phyloP scores from a whole-genome alignment of 2,113 vertebrate species.

The Chionodraco myersi region DNA sequence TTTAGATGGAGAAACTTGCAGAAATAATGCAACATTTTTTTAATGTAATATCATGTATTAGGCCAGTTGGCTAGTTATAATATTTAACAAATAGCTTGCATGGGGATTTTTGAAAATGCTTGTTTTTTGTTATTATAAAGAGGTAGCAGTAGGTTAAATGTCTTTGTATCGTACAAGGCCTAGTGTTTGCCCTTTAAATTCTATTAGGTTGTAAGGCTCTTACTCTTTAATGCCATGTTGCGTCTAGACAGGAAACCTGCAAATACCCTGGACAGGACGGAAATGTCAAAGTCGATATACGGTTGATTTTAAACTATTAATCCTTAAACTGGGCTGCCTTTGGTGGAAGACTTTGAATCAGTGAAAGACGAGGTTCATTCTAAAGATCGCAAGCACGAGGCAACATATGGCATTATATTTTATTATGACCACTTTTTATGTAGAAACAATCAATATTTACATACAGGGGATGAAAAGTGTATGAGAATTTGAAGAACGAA shows the following conservation, averaged over 20 bases:
- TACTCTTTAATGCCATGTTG: constrained; percentile 74
- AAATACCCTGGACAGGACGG: constrained; percentile 61
- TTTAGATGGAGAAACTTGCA: not conserved
- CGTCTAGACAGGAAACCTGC: constrained; percentile 61
- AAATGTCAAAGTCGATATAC: constrained; percentile 42
- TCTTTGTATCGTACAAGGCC: constrained; percentile 9
- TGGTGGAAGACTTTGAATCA: not conserved
- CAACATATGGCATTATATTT: constrained; percentile 66
- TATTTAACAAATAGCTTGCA: not conserved
- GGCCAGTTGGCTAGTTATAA: not conserved
- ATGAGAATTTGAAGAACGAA: constrained; percentile 49
- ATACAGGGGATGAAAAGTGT: constrained; percentile 58
- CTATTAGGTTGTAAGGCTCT: constrained; percentile 81
- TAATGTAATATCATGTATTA: not conserved
- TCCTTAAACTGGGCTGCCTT: not conserved
- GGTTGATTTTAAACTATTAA: constrained; percentile 7
- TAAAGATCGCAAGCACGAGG: constrained; percentile 33
- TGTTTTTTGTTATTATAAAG: not conserved
- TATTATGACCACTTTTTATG: constrained; percentile 73
- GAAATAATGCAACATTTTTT: not conserved
- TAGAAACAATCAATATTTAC: constrained; percentile 80
- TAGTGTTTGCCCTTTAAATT: constrained; percentile 70
- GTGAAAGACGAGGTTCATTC: not conserved
- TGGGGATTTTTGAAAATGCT: not conserved
- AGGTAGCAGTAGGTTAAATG: constrained; percentile 2